phyloP scores from a whole-genome alignment of 2,113 vertebrate genomes.

The Eulacestoma nigropectus region DNA sequence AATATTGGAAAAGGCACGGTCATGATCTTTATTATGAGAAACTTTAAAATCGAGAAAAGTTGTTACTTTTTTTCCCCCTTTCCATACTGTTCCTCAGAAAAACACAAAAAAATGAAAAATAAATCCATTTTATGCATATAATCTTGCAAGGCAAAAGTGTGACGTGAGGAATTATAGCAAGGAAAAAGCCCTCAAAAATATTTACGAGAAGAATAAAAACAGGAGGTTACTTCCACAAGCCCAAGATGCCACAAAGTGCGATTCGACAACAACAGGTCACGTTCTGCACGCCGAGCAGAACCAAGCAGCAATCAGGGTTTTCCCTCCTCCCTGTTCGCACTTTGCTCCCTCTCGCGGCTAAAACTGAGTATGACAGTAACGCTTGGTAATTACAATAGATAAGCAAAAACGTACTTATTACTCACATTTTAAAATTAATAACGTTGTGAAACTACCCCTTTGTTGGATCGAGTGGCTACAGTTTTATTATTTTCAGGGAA shows the following conservation, averaged over 20 bases:
- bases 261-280: fast-evolving
- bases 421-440: neutral
- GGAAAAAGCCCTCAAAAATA: neutral
- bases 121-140: neutral
- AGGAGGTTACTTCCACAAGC: neutral
- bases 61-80: neutral
- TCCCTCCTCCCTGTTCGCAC: neutral
- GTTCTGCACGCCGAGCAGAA: fast-evolving
- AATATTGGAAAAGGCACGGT: neutral
- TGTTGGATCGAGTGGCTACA: fast-evolving
- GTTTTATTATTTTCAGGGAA: neutral
- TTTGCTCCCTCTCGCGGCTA: neutral
- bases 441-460: neutral
- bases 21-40: neutral
- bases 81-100: neutral
- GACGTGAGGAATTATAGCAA: neutral
- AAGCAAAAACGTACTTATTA: fast-evolving
- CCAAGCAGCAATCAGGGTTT: fast-evolving
- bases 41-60: neutral
- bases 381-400: neutral
- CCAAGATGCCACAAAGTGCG: neutral
- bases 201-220: neutral
- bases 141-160: neutral
- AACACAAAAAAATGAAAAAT: neutral
- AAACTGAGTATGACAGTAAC: fast-evolving